Percentiles rank a stretch among this genome's conserved stretches.
These are phyloP conservation scores for Zaprionus camerounensis DNA, from an alignment of 1,140 invertebrate genomes.

Conservation along the genomic window DNA sequence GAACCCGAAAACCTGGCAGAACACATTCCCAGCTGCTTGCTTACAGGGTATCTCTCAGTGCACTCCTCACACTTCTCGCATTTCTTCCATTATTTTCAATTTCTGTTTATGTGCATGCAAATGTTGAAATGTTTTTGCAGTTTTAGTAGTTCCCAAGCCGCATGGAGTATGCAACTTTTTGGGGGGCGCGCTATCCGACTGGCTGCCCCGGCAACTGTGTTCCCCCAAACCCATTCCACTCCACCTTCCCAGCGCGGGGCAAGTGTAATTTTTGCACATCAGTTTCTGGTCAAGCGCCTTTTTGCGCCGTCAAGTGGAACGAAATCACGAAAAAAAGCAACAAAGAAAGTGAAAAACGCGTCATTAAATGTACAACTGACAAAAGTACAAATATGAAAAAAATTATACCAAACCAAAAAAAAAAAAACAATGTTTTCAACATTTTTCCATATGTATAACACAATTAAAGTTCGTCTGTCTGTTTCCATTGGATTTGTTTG, in stretches of 20 bases:
- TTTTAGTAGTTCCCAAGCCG: conserved; percentile 11
- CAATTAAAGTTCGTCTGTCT: neutral
- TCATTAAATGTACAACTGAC: conserved; percentile 56
- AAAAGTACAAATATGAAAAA: conserved; percentile 48
- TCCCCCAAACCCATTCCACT: neutral
- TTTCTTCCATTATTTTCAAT: conserved; percentile 5
- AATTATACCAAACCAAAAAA: neutral
- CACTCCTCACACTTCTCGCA: neutral
- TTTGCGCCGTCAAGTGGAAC: conserved; percentile 62
- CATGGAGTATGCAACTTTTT: conserved; percentile 6
- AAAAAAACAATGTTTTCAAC: neutral
- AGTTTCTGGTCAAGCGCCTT: conserved; percentile 71
- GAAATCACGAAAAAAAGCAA: conserved; percentile 40
- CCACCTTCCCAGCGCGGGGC: conserved; percentile 12
- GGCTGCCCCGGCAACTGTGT: neutral
- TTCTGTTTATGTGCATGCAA: conserved; percentile 40
- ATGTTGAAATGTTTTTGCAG: conserved; percentile 40
- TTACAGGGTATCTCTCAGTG: neutral
- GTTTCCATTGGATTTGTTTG: neutral
- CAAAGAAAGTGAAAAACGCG: conserved; percentile 63
- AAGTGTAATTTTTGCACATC: conserved; percentile 59
- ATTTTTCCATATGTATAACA: neutral
- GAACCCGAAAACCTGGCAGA: no score
- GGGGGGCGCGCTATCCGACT: conserved; percentile 21
- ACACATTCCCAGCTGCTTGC: neutral